Evolutionary conservation across 2,113 vertebrate genomes (phyloP), one percentile per base, ranked within the genome.

Genomic region (Psettodes erumei): DNA sequence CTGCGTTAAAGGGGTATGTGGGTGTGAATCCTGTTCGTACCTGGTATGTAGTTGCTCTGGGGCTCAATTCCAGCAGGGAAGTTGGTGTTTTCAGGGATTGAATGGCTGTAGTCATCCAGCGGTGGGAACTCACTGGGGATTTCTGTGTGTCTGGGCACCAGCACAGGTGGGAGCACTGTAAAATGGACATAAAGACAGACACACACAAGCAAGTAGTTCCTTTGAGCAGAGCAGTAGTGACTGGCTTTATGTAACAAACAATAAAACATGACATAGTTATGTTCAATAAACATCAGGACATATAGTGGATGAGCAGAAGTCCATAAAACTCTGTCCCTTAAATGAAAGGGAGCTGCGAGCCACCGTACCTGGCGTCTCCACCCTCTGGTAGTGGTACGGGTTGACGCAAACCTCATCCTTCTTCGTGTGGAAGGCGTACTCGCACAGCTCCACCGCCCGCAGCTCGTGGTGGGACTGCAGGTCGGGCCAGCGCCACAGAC

Each of bases 321-420:
- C 21, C 23, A 58, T 55, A 23, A 56, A 80, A n/a, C n/a, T n/a
- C n/a, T n/a, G n/a, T n/a, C n/a, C n/a, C n/a, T n/a, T n/a, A n/a
- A n/a, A n/a, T n/a, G n/a, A n/a, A n/a, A n/a, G n/a, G n/a, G n/a
- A n/a, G n/a, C n/a, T n/a, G n/a, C n/a, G n/a, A n/a, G 54, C 23
- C 5, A 19, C 28, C 35, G 28, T 95, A 99, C 98, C 98, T 95
- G 98, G 98, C 0, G 98, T 99, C 89, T 99, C 98, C 51, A 99
- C 98, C 66, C 98, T 93, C 92, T 98, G 97, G 88, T 99, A 99
- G 91, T 99, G 98, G 85, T 99, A 99, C 10, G 98, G 98, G 63
- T 99, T 99, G 85, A 99, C 96, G 0, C 98, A 99, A 71, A 99
- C 98, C 90, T 99, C 98, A 1, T 99, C 98, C 92, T 99, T 99